A percentile compares a stretch with the other conserved stretches of the same genome.
These are phyloP conservation scores for Alviniconcha strummeri DNA, from an alignment of 2,888 invertebrate species.

Conservation along the genomic window DNA sequence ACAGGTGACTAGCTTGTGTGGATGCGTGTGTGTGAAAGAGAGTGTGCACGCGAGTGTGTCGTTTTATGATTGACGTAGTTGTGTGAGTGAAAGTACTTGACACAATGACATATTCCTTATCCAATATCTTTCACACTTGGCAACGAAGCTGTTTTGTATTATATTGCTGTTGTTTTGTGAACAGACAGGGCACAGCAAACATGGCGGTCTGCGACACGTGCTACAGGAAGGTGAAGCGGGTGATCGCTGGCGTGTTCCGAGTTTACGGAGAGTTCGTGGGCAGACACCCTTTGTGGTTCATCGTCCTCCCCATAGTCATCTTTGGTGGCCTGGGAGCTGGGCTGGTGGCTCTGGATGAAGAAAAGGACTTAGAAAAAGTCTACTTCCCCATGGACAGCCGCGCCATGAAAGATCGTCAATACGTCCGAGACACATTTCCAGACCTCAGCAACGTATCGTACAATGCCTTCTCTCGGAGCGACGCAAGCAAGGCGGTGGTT, in stretches of 20 bases:
- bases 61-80: too few relatives aligned
- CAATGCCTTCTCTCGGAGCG: conserved; percentile 32
- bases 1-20: not conserved
- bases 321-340: conserved; percentile 23
- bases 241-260: conserved; percentile 38
- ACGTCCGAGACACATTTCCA: conserved; percentile 33
- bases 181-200: too few relatives aligned
- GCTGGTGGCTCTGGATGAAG: conserved; percentile 11
- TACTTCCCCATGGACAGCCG: conserved; percentile 47
- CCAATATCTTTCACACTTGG: conserved; percentile 84
- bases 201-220: too few relatives aligned
- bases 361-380: conserved; percentile 45
- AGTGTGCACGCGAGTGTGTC: not conserved
- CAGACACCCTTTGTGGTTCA: conserved; percentile 25
- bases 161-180: conserved; percentile 84
- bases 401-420: conserved; percentile 44
- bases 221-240: conserved; percentile 32
- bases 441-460: conserved; percentile 33
- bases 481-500: not conserved
- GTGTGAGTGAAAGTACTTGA: conserved; percentile 77
- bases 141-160: conserved; percentile 74
- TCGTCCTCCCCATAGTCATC: conserved; percentile 23
- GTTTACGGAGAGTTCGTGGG: conserved; percentile 16
- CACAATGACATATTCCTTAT: conserved; percentile 90
- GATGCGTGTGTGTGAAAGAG: not conserved